Evolutionary conservation across 2,797 vertebrate genomes (phyloP).

Genomic region (Vireo griseus): DNA sequence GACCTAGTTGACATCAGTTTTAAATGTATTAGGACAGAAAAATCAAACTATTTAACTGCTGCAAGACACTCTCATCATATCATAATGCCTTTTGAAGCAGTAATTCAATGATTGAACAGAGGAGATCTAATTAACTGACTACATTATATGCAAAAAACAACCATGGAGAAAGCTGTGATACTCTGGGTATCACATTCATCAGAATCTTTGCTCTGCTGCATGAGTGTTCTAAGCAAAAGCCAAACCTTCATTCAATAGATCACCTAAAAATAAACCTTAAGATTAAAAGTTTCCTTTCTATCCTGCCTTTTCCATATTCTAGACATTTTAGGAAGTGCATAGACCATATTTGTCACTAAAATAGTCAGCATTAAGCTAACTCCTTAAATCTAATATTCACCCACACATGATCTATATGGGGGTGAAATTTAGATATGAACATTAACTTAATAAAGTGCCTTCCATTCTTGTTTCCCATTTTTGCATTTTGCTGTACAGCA

Average conservation of each 20-base stretch:
- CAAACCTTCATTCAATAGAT: conserved; percentile 28
- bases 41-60: conserved; percentile 36
- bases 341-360: conserved; percentile 39
- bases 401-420: conserved; percentile 23
- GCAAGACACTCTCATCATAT: not conserved
- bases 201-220: conserved; percentile 13
- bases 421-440: conserved; percentile 58
- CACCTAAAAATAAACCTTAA: conserved; percentile 18
- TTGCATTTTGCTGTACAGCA: conserved; percentile 8
- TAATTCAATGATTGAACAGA: conserved; percentile 46
- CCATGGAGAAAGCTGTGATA: not conserved
- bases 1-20: not conserved
- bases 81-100: not conserved
- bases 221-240: not conserved
- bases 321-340: conserved; percentile 41
- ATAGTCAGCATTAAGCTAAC: conserved; percentile 52
- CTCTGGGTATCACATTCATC: conserved; percentile 2
- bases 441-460: conserved; percentile 52
- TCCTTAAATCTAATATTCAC: conserved; percentile 34
- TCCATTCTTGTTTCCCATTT: conserved; percentile 19
- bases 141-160: not conserved
- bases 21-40: conserved; percentile 39
- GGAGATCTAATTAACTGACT: conserved; percentile 51
- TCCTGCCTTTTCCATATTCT: not conserved
- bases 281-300: conserved; percentile 24